These are phyloP conservation scores for Nothoprocta pentlandii DNA, from an alignment of 2,113 vertebrate species.

Conservation along the genomic window DNA sequence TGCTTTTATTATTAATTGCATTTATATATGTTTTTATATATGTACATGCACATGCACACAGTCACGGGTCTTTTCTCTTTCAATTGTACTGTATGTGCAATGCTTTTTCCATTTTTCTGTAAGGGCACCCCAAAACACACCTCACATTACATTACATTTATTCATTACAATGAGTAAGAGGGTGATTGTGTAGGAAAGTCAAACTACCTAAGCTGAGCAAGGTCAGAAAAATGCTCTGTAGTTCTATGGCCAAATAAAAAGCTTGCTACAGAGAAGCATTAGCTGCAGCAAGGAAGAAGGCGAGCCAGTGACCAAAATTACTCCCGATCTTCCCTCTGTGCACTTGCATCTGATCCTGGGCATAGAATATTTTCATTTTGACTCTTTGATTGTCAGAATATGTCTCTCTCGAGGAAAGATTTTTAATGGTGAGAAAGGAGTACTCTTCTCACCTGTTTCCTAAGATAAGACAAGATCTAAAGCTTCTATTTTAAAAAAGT, in stretches of 20 bases:
- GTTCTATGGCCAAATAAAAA: not conserved
- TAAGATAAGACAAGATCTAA: not conserved
- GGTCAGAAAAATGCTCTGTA: not conserved
- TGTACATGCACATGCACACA: fast-evolving
- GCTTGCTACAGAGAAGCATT: not conserved
- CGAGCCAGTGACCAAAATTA: not conserved
- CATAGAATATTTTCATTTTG: not conserved
- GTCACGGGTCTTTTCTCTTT: not conserved
- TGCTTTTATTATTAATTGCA: not conserved
- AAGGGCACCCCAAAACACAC: not conserved
- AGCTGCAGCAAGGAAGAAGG: not conserved
- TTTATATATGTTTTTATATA: not conserved
- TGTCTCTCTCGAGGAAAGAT: not conserved
- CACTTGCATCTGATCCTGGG: not conserved
- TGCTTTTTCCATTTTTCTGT: not conserved
- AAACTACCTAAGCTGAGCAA: not conserved
- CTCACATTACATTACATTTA: not conserved
- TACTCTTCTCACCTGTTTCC: not conserved
- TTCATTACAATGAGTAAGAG: not conserved
- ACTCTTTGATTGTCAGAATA: not conserved
- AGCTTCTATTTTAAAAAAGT: not conserved
- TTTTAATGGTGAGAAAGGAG: not conserved
- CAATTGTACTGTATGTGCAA: not conserved
- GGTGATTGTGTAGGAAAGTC: not conserved
- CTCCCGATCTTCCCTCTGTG: not conserved